phyloP scores from a whole-genome alignment of 2,888 invertebrate genomes.

The Epistrophe eligans region DNA sequence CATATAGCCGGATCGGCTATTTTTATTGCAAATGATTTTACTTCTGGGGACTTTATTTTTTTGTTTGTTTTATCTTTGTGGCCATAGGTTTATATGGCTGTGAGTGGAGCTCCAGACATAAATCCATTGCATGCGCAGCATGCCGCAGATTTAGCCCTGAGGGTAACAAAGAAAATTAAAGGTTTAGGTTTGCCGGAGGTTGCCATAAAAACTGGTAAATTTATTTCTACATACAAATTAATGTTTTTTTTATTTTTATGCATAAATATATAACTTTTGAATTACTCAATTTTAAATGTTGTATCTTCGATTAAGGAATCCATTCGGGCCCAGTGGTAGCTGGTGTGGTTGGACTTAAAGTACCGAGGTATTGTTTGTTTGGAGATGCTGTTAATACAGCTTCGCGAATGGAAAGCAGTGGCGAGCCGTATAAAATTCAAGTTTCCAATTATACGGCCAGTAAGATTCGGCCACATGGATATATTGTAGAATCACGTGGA shows the following conservation, averaged over 20 bases:
- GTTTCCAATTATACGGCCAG: constrained; percentile 89
- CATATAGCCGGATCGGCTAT: neutral
- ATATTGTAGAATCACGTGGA: constrained; percentile 89
- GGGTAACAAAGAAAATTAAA: constrained; percentile 89
- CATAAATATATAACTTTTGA: neutral
- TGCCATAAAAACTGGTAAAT: constrained; percentile 87
- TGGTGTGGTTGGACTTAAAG: constrained; percentile 93
- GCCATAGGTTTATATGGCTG: constrained; percentile 91
- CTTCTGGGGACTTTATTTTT: constrained; percentile 7
- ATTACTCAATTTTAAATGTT: neutral
- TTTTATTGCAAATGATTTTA: constrained; percentile 15
- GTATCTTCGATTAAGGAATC: constrained; percentile 85
- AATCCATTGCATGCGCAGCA: constrained; percentile 90
- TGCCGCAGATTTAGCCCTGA: constrained; percentile 91
- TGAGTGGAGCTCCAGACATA: constrained; percentile 93
- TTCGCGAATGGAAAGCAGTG: constrained; percentile 92
- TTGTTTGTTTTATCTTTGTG: neutral
- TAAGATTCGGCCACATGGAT: constrained; percentile 87
- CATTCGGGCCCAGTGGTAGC: constrained; percentile 95
- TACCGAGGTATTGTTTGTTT: constrained; percentile 94
- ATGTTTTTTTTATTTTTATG: neutral
- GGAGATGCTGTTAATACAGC: constrained; percentile 97
- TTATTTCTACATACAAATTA: neutral
- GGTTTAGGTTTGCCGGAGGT: constrained; percentile 87
- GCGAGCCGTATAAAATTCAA: constrained; percentile 89